A percentile compares a stretch with the other conserved stretches of the same genome.
Conservation (phyloP, 1,140 invertebrate species). For the Ladona fulva region DNA sequence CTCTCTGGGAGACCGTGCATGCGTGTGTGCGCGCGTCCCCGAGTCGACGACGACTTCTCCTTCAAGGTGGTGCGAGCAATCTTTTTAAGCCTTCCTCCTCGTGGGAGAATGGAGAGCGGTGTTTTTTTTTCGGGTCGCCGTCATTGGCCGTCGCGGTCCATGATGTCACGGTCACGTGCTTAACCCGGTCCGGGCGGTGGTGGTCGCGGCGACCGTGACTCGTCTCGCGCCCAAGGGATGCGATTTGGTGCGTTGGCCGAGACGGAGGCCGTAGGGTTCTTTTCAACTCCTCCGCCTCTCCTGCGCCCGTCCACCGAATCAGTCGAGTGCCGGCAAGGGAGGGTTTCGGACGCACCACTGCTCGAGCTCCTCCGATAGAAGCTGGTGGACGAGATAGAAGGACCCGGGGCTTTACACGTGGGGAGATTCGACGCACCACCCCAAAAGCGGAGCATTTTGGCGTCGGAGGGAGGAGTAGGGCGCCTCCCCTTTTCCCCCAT, state of each 20-base stretch:
- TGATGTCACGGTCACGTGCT: conserved; percentile 6
- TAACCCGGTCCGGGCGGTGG: not conserved
- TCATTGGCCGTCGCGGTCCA: not conserved
- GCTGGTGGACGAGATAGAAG: not conserved
- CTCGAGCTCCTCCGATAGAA: not conserved
- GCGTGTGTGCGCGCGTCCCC: not conserved
- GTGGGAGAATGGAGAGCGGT: not conserved
- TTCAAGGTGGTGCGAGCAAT: not conserved
- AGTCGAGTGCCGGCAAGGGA: not conserved
- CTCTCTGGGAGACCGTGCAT: not conserved
- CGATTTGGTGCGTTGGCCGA: not conserved
- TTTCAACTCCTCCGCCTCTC: not conserved
- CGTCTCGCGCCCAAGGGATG: not conserved
- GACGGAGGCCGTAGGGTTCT: not conserved
- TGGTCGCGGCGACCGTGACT: not conserved
- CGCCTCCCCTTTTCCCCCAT: not conserved
- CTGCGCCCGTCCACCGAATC: not conserved
- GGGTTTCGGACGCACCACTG: not conserved
- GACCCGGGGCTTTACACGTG: not conserved
- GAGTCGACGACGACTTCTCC: not conserved
- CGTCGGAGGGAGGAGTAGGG: not conserved
- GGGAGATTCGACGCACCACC: not conserved
- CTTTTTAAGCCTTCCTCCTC: not conserved
- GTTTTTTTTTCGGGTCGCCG: not conserved
- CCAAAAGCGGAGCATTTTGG: not conserved